Evolutionary conservation across 1,140 invertebrate genomes (phyloP).

Genomic region (Rhagoletis zephyria): DNA sequence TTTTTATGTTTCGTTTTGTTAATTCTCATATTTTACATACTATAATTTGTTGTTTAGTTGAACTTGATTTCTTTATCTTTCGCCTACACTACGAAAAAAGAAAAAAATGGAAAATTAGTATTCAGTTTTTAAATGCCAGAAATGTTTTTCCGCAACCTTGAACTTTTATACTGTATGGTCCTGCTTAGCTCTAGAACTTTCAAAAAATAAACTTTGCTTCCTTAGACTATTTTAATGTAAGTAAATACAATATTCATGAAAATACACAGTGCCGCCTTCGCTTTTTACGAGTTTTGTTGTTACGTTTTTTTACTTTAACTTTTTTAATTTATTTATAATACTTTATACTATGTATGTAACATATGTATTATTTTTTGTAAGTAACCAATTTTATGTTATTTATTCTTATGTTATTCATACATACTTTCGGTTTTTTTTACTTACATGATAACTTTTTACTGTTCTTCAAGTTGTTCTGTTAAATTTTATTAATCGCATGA

Average conservation of each 20-base stretch:
- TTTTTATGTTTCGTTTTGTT: background rate
- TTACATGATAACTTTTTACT: background rate
- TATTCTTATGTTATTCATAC: background rate
- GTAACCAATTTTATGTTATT: background rate
- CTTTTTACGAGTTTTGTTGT: background rate
- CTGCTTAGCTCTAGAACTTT: background rate
- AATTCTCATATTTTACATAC: background rate
- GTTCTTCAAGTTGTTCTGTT: background rate
- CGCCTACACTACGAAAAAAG: too few species aligned
- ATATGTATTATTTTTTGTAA: background rate
- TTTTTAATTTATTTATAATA: background rate
- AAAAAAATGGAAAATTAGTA: background rate
- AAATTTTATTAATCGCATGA: conserved; percentile 13
- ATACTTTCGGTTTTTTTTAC: too few species aligned
- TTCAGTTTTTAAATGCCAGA: background rate
- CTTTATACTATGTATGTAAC: background rate
- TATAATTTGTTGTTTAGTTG: background rate
- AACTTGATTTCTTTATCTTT: background rate
- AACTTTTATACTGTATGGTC: background rate
- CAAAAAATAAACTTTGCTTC: background rate
- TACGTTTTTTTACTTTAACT: background rate
- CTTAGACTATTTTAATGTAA: background rate
- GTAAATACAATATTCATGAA: background rate
- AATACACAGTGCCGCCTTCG: background rate
- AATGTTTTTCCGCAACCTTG: background rate